Percentiles rank a stretch among this genome's conserved stretches.
Conservation (phyloP, 2,888 invertebrate species). For the Scelioninae gen. 1 region DNA sequence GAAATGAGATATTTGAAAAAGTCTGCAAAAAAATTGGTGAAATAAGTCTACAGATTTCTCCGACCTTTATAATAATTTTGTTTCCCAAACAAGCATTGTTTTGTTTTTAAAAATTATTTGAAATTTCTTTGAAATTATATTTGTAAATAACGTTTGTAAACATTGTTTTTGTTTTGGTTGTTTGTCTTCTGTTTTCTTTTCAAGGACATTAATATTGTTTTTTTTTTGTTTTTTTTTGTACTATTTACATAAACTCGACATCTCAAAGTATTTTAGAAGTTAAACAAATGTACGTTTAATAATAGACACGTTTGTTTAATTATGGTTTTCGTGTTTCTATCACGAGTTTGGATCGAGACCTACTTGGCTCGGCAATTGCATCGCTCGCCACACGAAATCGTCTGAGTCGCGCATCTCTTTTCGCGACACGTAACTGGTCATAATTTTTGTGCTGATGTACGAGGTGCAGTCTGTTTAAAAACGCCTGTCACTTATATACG, state of each 20-base stretch:
- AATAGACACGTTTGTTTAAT: conserved; percentile 30
- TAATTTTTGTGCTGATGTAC: conserved; percentile 65
- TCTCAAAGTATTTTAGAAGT: too few species aligned
- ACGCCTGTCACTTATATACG: conserved; percentile 43
- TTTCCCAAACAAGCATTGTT: neutral
- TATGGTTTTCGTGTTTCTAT: conserved; percentile 27
- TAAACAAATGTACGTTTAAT: neutral
- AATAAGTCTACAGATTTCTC: too few species aligned
- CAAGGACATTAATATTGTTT: too few species aligned
- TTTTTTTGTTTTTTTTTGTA: too few species aligned
- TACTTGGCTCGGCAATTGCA: conserved; percentile 41
- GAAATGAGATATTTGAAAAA: too few species aligned
- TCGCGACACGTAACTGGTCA: conserved; percentile 34
- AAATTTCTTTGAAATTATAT: too few species aligned
- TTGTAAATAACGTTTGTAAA: too few species aligned
- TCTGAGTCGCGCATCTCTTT: conserved; percentile 22
- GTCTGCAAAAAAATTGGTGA: too few species aligned
- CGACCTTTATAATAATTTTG: too few species aligned
- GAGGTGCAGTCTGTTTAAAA: conserved; percentile 61
- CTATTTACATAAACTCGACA: neutral
- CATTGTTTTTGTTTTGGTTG: too few species aligned
- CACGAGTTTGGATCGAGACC: conserved; percentile 38
- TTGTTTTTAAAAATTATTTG: conserved; percentile 8
- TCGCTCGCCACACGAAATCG: conserved; percentile 18
- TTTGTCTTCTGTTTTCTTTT: too few species aligned